phyloP scores from a whole-genome alignment of 2,888 invertebrate species.

The Eudemis profundana region DNA sequence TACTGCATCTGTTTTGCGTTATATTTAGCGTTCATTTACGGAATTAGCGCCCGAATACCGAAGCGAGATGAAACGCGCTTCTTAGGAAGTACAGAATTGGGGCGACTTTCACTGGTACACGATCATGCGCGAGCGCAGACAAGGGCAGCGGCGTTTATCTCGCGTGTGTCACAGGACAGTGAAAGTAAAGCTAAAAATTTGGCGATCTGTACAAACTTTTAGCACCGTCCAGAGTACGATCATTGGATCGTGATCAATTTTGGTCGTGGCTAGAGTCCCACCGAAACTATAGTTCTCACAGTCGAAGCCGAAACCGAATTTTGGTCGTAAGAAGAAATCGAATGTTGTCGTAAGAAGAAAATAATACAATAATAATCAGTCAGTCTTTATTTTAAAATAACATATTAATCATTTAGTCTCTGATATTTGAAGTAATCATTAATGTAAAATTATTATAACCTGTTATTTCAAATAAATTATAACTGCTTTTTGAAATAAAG shows the following conservation, averaged over 20 bases:
- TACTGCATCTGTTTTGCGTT: neutral
- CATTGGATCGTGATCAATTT: neutral
- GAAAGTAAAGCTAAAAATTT: constrained; percentile 36
- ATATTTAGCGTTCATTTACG: constrained; percentile 26
- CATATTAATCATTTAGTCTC: too few species aligned
- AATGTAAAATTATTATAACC: too few species aligned
- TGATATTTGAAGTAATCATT: too few species aligned
- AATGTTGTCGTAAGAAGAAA: too few species aligned
- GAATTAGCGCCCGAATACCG: neutral
- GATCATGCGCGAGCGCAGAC: constrained; percentile 5
- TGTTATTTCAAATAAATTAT: too few species aligned
- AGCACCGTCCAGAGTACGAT: neutral
- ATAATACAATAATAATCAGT: too few species aligned
- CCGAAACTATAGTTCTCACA: too few species aligned
- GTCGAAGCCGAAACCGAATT: too few species aligned
- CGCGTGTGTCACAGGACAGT: constrained; percentile 36
- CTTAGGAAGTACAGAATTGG: constrained; percentile 35
- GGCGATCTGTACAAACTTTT: neutral
- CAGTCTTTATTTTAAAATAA: too few species aligned
- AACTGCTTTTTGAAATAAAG: too few species aligned
- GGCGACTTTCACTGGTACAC: constrained; percentile 39
- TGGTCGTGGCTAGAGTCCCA: too few species aligned
- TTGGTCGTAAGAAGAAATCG: too few species aligned
- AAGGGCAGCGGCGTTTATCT: constrained; percentile 33
- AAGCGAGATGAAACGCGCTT: constrained; percentile 11